Conservation (phyloP, 2,113 vertebrate genomes). For the Seriola quinqueradiata region DNA sequence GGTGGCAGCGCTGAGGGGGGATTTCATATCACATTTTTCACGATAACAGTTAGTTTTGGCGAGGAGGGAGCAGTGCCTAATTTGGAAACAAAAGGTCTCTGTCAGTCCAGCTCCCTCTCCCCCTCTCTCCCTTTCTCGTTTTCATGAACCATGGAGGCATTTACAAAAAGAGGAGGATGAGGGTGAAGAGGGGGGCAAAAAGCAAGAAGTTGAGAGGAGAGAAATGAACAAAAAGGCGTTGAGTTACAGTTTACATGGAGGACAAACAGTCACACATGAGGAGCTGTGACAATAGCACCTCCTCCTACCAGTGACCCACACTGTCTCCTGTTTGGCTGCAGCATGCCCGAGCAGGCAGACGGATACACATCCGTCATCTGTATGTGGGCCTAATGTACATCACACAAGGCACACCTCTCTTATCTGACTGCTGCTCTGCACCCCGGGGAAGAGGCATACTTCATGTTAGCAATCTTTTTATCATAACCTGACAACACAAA, state of each 20-base stretch:
- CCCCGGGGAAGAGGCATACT: background rate
- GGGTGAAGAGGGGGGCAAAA: background rate
- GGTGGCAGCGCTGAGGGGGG: conserved; percentile 28
- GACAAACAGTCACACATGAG: conserved; percentile 46
- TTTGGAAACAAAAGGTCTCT: conserved; percentile 60
- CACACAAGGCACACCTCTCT: background rate
- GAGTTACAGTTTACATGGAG: conserved; percentile 63
- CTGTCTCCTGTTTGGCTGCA: background rate
- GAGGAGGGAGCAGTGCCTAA: background rate
- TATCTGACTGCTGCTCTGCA: conserved; percentile 6
- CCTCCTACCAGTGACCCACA: conserved; percentile 18
- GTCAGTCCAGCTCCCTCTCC: conserved; percentile 8
- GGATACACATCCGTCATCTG: conserved; percentile 15
- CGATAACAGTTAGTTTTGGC: conserved; percentile 58
- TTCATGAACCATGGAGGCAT: conserved; percentile 49
- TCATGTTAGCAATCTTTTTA: background rate
- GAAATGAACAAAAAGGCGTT: conserved; percentile 29
- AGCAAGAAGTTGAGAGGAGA: conserved; percentile 11
- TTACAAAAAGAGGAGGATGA: conserved; percentile 37
- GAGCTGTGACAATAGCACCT: conserved; percentile 46
- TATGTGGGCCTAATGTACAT: conserved; percentile 14
- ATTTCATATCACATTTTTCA: conserved; percentile 33
- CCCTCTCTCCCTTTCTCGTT: background rate
- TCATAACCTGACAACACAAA: background rate
- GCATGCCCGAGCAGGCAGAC: conserved; percentile 49